phyloP scores from a whole-genome alignment of 2,113 vertebrate genomes.

The Eretmochelys imbricata region DNA sequence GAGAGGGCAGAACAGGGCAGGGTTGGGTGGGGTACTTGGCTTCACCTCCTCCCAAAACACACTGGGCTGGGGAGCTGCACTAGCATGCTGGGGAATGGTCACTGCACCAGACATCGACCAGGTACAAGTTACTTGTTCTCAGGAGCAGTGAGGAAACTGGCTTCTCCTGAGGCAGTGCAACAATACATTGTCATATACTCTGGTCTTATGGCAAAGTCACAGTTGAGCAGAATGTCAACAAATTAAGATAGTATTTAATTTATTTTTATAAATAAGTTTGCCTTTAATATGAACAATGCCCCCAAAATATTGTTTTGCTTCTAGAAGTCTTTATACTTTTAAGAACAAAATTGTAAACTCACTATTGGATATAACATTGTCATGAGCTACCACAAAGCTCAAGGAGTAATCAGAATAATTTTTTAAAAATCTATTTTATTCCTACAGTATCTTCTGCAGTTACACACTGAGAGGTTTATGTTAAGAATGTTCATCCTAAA shows the following conservation, averaged over 20 bases:
- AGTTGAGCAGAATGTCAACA: not conserved
- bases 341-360: not conserved
- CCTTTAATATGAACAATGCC: not conserved
- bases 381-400: not conserved
- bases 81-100: not conserved
- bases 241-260: not conserved
- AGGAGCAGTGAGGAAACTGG: accelerated
- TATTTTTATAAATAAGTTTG: not conserved
- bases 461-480: not conserved
- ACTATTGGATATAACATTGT: accelerated
- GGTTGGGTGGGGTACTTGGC: not conserved
- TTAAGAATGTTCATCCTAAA: not conserved
- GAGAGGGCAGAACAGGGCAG: not conserved
- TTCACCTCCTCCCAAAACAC: accelerated
- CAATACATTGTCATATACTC: not conserved
- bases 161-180: not conserved
- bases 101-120: not conserved
- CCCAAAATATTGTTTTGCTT: not conserved
- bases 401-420: not conserved
- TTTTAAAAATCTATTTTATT: not conserved
- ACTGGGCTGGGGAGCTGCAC: accelerated
- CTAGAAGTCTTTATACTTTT: not conserved
- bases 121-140: accelerated
- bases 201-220: not conserved
- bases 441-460: not conserved